Base-by-base conservation (phyloP, 2,888 invertebrate genomes). In the Leptopterna dolabrata region DNA sequence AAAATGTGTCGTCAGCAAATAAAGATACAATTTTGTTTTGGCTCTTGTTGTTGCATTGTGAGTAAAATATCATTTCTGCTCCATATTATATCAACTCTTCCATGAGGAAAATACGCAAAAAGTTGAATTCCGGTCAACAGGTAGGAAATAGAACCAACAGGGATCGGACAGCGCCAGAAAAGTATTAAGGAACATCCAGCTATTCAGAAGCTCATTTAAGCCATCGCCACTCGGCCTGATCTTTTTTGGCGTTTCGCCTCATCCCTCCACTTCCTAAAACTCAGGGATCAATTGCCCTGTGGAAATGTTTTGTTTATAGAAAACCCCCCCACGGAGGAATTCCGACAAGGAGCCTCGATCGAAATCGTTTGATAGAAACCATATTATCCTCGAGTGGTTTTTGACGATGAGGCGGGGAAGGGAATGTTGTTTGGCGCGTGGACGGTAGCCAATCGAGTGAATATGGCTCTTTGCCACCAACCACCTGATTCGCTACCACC, bases 401-500 rank as follows among this genome's bases (percentile, higher is more conserved):
- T 51, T 63, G 11, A 24, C 4, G 63, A n/a, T 4, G 55, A n/a
- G 55, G 24, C 4, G 11, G 63, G 24, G 43, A 43, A 36, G 71
- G 43, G 83, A 41, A 78, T 55, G 51, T 30, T 81, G 76, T 73
- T 85, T 73, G 47, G 29, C 71, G 29, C 73, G 73, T 81, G 85
- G 76, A 76, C 29, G 73, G 43, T n/a, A 70, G 83, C 83, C 85
- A 85, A 85, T 85, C 41, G 70, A 9, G 29, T 16, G 70, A 29
- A 71, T 63, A 63, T 85, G 85, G 85, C 73, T 9, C 41, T 27
- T 27, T 87, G 80, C 80, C 86, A 80, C 29, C 86, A 87, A 87
- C 86, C 86, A 87, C 86, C 86, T 87, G 86, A 87, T 87, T 80
- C 80, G 86, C 86, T 55, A 70, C 86, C 86, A 87, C 86, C 86